A percentile compares a stretch with the other conserved stretches of the same genome.
Conservation (phyloP, 2,113 vertebrate genomes). For the Gnathonemus longibarbis region DNA sequence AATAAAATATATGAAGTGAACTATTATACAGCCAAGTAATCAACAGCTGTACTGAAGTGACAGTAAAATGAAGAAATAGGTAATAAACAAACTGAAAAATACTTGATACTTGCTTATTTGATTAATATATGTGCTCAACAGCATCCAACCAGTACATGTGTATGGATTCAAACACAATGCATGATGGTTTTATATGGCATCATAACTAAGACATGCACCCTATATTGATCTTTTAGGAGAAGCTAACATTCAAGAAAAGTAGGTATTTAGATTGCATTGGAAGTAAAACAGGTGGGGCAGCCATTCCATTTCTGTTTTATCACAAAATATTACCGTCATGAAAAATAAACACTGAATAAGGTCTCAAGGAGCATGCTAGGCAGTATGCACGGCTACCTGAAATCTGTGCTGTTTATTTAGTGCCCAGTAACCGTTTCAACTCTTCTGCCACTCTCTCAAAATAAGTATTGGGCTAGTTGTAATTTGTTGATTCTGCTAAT, state of each 20-base stretch:
- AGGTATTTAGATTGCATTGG: not conserved
- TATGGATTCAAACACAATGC: not conserved
- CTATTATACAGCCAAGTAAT: too few species aligned
- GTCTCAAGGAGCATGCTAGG: not conserved
- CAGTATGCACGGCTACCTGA: not conserved
- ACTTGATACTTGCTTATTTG: not conserved
- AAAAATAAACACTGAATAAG: not conserved
- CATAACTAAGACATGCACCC: not conserved
- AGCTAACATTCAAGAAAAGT: not conserved
- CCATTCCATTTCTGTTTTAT: not conserved
- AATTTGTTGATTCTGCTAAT: not conserved
- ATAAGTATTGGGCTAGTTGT: not conserved
- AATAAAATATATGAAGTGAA: too few species aligned
- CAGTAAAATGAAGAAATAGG: too few species aligned
- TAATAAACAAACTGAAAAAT: not conserved
- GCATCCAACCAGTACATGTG: not conserved
- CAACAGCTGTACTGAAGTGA: not conserved
- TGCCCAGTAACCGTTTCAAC: not conserved
- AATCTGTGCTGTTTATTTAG: not conserved
- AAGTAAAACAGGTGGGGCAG: not conserved
- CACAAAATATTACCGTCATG: not conserved
- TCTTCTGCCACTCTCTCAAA: not conserved
- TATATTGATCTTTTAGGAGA: not conserved
- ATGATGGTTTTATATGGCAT: not conserved
- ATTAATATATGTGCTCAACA: not conserved